These are phyloP conservation scores for Ennomos fuscantarius DNA, from an alignment of 2,888 invertebrate species.

Conservation along the genomic window DNA sequence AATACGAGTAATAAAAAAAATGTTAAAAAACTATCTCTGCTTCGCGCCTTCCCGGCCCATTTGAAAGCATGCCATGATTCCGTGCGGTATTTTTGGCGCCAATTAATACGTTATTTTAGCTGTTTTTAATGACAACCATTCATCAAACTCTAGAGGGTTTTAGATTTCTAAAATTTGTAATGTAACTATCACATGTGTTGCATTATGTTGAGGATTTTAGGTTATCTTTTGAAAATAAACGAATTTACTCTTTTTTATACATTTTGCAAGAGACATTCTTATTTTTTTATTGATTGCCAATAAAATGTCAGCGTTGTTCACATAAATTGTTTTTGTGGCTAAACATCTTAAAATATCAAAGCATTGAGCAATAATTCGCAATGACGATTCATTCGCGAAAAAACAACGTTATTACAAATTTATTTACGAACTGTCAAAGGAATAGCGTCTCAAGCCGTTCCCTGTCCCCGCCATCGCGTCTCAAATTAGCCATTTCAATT, in stretches of 20 bases:
- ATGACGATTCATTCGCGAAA: conserved; percentile 51
- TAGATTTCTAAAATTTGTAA: conserved; percentile 2
- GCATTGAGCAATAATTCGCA: conserved; percentile 49
- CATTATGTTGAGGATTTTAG: too few species aligned
- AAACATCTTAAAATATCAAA: conserved; percentile 26
- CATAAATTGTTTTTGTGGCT: conserved; percentile 13
- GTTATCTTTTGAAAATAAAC: too few species aligned
- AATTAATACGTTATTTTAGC: conserved; percentile 58
- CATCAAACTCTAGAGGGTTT: conserved; percentile 24
- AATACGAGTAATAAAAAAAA: conserved; percentile 53
- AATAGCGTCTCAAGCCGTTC: conserved; percentile 51
- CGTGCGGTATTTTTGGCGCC: conserved; percentile 64
- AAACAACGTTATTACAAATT: conserved; percentile 54
- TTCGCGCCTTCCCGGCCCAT: conserved; percentile 74
- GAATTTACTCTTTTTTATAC: too few species aligned
- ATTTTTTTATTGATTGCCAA: background rate
- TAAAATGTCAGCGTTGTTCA: conserved; percentile 16
- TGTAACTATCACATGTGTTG: too few species aligned
- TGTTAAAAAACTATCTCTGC: conserved; percentile 52
- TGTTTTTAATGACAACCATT: conserved; percentile 30
- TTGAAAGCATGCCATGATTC: conserved; percentile 64
- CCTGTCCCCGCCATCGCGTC: conserved; percentile 54
- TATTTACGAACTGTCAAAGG: conserved; percentile 69
- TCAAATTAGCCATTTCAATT: conserved; percentile 79
- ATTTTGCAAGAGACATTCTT: too few species aligned